Percentiles rank a stretch among this genome's conserved stretches.
Evolutionary conservation across 53 echinoderm and acorn worm species (phyloP).

Genomic region (Stichopus horrens): DNA sequence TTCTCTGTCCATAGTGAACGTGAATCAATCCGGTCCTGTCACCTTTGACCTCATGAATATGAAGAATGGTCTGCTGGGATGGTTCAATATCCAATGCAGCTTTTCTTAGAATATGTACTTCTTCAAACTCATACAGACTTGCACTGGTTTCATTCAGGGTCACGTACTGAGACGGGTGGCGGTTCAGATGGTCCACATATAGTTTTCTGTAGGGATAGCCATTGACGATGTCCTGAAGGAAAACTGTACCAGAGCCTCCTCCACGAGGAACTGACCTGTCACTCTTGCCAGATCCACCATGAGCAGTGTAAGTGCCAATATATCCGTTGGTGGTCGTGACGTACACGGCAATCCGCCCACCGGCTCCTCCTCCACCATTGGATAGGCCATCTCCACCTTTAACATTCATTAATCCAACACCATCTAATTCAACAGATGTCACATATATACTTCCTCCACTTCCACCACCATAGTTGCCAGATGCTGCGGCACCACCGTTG

Average conservation of each 20-base stretch:
- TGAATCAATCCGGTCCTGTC: conserved; percentile 80
- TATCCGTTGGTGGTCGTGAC: conserved; percentile 66
- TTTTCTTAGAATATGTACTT: conserved; percentile 68
- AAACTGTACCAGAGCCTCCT: conserved; percentile 86
- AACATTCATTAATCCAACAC: conserved; percentile 64
- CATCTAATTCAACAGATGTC: conserved; percentile 62
- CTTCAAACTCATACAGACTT: conserved; percentile 79
- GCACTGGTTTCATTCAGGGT: conserved; percentile 61
- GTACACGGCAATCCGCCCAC: conserved; percentile 84
- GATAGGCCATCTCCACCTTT: conserved; percentile 72
- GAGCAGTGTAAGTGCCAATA: conserved; percentile 62
- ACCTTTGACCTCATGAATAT: conserved; percentile 75
- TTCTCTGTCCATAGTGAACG: conserved; percentile 63
- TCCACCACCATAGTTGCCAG: conserved; percentile 60
- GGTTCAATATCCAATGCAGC: conserved; percentile 67
- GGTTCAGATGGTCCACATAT: conserved; percentile 69
- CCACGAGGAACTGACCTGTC: conserved; percentile 61
- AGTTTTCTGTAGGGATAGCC: conserved; percentile 68
- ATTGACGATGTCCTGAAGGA: conserved; percentile 66
- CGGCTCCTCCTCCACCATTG: conserved; percentile 79
- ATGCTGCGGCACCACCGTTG: conserved; percentile 46
- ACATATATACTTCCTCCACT: conserved; percentile 85
- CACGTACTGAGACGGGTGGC: conserved; percentile 76
- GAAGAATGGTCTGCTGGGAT: conserved; percentile 34
- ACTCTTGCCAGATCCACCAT: conserved; percentile 65